phyloP scores from a whole-genome alignment of 2,113 vertebrate genomes.

The Saguinus imperator region DNA sequence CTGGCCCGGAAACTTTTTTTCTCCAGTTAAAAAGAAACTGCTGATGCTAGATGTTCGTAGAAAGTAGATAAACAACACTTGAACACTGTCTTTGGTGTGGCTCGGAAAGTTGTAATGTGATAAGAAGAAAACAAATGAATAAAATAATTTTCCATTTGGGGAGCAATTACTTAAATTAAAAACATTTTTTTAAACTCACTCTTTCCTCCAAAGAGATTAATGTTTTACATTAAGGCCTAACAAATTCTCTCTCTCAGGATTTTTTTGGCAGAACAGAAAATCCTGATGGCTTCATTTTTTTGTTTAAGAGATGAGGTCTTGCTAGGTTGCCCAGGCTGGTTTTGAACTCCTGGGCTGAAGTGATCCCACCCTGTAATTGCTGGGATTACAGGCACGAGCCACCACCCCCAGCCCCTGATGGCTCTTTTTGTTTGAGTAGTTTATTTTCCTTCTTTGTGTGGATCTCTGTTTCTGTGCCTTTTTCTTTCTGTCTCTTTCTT shows the following conservation, averaged over 20 bases:
- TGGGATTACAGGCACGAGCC: too few relatives aligned
- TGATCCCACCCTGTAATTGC: too few relatives aligned
- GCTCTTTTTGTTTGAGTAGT: neutral
- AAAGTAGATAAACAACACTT: slow-evolving; percentile 28
- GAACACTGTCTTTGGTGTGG: neutral
- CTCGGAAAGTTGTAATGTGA: slow-evolving; percentile 3
- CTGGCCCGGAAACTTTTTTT: neutral
- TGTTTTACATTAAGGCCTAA: neutral
- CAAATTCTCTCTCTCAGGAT: neutral
- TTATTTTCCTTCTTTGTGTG: neutral
- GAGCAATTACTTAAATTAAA: slow-evolving; percentile 29
- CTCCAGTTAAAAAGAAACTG: neutral
- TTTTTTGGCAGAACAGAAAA: slow-evolving; percentile 36
- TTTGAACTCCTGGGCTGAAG: too few relatives aligned
- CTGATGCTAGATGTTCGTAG: neutral
- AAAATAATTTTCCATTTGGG: slow-evolving; percentile 5
- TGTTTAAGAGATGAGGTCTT: too few relatives aligned
- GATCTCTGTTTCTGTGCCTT: neutral
- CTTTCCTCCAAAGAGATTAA: slow-evolving; percentile 2
- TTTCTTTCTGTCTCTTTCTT: neutral
- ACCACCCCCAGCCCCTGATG: neutral
- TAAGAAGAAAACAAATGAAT: neutral
- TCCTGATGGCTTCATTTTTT: neutral
- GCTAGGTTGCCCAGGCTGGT: too few relatives aligned
- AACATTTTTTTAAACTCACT: neutral